A percentile compares a stretch with the other conserved stretches of the same genome.
Conservation (phyloP, 2,113 vertebrate genomes). For the Sarotherodon lohbergeri region DNA sequence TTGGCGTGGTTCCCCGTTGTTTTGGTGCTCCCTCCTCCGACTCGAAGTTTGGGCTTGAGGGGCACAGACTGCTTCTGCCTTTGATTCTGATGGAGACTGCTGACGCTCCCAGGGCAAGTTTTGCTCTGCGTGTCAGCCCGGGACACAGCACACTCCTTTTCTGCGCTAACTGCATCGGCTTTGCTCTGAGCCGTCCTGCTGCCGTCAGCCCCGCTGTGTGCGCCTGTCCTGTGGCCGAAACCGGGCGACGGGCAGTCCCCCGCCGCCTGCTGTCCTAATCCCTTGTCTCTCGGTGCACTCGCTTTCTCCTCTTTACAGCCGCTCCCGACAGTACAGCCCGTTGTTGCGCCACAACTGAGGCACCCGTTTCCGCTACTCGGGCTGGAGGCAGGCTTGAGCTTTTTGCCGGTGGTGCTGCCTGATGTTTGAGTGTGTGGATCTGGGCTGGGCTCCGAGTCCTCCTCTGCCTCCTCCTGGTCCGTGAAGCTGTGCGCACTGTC, state of each 20-base stretch:
- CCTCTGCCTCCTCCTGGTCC: slow-evolving; percentile 61
- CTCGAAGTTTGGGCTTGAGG: slow-evolving; percentile 57
- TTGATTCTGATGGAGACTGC: slow-evolving; percentile 5
- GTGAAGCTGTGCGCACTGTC: slow-evolving; percentile 67
- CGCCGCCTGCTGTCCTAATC: slow-evolving; percentile 49
- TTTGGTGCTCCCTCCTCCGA: slow-evolving; percentile 24
- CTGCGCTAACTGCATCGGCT: slow-evolving; percentile 12
- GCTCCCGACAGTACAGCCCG: slow-evolving; percentile 54
- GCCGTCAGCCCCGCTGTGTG: not conserved
- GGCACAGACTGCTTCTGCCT: slow-evolving; percentile 19
- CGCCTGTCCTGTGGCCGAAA: not conserved
- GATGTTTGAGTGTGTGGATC: slow-evolving; percentile 33
- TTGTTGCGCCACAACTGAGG: slow-evolving; percentile 61
- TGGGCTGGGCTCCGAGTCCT: slow-evolving; percentile 45
- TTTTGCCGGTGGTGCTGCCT: slow-evolving; percentile 12
- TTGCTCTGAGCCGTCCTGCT: not conserved
- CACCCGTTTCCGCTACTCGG: slow-evolving; percentile 59
- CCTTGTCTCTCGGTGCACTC: slow-evolving; percentile 61
- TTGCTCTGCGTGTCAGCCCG: slow-evolving; percentile 40
- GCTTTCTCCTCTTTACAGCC: slow-evolving; percentile 56
- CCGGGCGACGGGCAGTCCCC: slow-evolving; percentile 15
- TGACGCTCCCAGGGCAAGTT: slow-evolving; percentile 57
- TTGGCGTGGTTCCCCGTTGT: slow-evolving; percentile 16
- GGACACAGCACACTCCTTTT: slow-evolving; percentile 27
- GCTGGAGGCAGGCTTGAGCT: slow-evolving; percentile 31